phyloP scores from a whole-genome alignment of 2,113 vertebrate species.

The Chelonoidis abingdonii region DNA sequence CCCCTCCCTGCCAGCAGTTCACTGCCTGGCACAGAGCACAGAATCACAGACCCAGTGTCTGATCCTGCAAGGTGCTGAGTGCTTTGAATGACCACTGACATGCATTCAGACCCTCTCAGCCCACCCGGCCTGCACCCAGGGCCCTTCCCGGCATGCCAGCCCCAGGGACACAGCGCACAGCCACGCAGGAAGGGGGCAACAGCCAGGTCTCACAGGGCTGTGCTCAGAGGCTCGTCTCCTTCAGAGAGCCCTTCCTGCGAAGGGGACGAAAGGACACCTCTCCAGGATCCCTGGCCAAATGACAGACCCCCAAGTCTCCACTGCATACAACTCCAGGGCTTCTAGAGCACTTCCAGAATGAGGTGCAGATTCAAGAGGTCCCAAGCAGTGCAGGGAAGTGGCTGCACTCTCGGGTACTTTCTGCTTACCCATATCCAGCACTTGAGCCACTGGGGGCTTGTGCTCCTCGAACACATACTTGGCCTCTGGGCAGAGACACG shows the following conservation, averaged over 20 bases:
- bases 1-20: accelerated
- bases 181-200: background rate
- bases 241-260: background rate
- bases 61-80: accelerated
- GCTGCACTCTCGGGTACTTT: background rate
- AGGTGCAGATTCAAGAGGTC: background rate
- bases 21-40: accelerated
- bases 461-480: too few relatives aligned
- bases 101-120: accelerated
- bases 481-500: background rate
- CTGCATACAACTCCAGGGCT: accelerated
- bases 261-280: background rate
- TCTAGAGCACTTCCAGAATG: background rate
- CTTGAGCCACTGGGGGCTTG: accelerated
- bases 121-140: background rate
- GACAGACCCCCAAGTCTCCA: background rate
- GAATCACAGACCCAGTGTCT: too few relatives aligned
- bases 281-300: background rate
- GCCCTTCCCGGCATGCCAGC: background rate
- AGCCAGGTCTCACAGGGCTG: too few relatives aligned
- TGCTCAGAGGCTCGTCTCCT: background rate
- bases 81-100: accelerated
- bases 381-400: background rate
- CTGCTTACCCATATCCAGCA: background rate
- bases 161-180: background rate